Evolutionary conservation across 2,888 invertebrate genomes (phyloP).

Genomic region (Macrosoma leucophasiata): DNA sequence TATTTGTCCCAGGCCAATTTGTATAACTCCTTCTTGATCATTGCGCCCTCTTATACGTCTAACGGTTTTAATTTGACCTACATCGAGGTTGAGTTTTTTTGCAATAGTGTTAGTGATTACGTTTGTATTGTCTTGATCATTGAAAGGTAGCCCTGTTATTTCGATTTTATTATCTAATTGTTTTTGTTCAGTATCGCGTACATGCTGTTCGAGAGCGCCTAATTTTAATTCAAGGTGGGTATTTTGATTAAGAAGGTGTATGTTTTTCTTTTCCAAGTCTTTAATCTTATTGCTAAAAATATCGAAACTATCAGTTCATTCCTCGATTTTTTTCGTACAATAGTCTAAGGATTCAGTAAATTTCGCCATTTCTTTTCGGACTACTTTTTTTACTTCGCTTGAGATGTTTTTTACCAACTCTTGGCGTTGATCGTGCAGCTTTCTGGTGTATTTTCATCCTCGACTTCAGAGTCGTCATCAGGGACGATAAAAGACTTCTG

Average conservation of each 20-base stretch:
- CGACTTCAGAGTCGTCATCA: not conserved
- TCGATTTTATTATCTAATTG: constrained; percentile 5
- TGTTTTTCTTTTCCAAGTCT: constrained; percentile 9
- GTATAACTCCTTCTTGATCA: constrained; percentile 1
- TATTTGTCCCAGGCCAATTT: not conserved
- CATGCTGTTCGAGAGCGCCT: constrained; percentile 6
- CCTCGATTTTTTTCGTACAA: constrained; percentile 7
- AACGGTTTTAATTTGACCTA: not conserved
- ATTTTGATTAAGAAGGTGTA: constrained; percentile 4
- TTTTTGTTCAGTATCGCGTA: constrained; percentile 6
- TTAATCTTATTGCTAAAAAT: constrained; percentile 1
- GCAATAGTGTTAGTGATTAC: not conserved
- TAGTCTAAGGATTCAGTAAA: constrained; percentile 3
- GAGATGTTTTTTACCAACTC: too few relatives aligned
- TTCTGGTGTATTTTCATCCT: too few relatives aligned
- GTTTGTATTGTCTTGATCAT: constrained; percentile 1
- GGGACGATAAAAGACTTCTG: constrained; percentile 1
- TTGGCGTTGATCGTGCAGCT: too few relatives aligned
- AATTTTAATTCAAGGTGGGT: constrained; percentile 8
- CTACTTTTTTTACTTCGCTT: constrained; percentile 4
- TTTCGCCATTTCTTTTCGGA: not conserved
- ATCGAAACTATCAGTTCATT: not conserved
- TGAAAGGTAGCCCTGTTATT: constrained; percentile 4
- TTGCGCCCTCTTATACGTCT: constrained; percentile 4
- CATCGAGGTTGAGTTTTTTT: not conserved